Evolutionary conservation across 1,140 invertebrate genomes (phyloP).

Genomic region (Berghia stephanieae): DNA sequence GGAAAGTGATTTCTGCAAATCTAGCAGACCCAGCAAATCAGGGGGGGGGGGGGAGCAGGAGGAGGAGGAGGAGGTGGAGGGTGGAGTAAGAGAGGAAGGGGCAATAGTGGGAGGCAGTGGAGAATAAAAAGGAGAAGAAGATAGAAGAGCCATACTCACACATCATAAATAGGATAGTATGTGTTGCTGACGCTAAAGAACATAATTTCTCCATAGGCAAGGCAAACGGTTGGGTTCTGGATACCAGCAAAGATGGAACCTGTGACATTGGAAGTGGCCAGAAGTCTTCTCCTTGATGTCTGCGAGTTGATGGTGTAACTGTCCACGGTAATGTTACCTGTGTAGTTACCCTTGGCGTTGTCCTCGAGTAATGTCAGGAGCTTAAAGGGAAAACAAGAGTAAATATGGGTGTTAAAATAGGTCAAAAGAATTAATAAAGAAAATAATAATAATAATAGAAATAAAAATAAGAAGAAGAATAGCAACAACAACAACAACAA

Average conservation of each 20-base stretch:
- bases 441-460: no score
- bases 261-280: constrained; percentile 42
- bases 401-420: neutral
- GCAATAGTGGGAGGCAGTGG: no score
- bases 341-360: constrained; percentile 49
- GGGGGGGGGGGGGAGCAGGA: no score
- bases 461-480: no score
- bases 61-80: no score
- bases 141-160: no score
- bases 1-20: no score
- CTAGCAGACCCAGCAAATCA: no score
- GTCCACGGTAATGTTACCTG: constrained; percentile 46
- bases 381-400: constrained; percentile 8
- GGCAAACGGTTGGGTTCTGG: constrained; percentile 55
- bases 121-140: no score
- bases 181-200: constrained; percentile 53
- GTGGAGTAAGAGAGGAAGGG: no score
- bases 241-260: constrained; percentile 52
- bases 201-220: constrained; percentile 55
- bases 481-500: no score
- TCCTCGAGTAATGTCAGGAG: constrained; percentile 29
- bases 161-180: constrained; percentile 62
- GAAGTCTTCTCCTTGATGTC: constrained; percentile 46
- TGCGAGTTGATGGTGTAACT: constrained; percentile 29
- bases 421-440: no score